Percentiles rank a stretch among this genome's conserved stretches.
These are phyloP conservation scores for Choloepus didactylus DNA, from an alignment of 2,797 vertebrate genomes.

Conservation along the genomic window DNA sequence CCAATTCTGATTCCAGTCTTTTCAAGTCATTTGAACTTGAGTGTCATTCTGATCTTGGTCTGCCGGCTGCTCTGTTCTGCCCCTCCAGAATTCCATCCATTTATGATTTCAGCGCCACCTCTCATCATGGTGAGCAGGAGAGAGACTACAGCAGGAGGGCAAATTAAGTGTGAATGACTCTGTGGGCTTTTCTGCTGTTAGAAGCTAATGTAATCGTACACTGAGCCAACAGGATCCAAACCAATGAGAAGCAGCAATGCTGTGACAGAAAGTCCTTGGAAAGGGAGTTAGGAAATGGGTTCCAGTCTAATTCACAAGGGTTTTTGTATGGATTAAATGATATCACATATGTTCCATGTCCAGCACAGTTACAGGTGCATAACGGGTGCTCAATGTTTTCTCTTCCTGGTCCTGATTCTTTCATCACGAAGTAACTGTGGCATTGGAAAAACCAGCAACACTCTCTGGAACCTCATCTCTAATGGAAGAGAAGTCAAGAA, in stretches of 20 bases:
- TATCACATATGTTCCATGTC: not conserved
- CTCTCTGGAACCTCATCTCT: not conserved
- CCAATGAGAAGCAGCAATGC: not conserved
- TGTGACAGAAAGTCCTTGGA: not conserved
- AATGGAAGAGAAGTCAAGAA: not conserved
- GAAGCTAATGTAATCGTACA: not conserved
- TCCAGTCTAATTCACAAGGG: not conserved
- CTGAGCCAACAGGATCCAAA: not conserved
- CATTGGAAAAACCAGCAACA: not conserved
- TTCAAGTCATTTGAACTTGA: conserved; percentile 38
- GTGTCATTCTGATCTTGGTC: conserved; percentile 31
- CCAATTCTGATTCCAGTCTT: conserved; percentile 32
- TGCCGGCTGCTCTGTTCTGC: conserved; percentile 9
- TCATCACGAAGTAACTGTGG: not conserved
- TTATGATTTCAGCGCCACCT: conserved; percentile 46
- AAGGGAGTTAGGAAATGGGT: not conserved
- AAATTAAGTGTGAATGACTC: conserved; percentile 25
- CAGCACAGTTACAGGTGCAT: not conserved
- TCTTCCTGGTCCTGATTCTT: not conserved
- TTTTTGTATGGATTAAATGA: not conserved
- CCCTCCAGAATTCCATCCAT: conserved; percentile 9
- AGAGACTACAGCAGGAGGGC: not conserved
- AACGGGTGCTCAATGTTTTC: not conserved
- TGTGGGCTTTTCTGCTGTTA: not conserved
- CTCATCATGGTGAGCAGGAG: not conserved